Conservation (phyloP, 2,888 invertebrate species). For the Ormia ochracea region DNA sequence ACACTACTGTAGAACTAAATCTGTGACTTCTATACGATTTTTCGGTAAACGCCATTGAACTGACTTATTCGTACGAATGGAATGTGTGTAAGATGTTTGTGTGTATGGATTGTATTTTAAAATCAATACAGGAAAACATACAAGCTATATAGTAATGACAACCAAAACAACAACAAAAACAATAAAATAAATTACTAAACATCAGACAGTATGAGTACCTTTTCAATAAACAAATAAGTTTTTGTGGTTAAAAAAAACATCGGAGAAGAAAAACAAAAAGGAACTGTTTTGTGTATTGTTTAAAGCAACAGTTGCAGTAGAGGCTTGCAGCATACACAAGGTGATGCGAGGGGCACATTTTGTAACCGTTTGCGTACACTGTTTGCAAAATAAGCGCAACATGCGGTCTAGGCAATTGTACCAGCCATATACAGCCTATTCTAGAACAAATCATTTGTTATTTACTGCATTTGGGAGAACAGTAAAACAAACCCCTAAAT, state of each 20-base stretch:
- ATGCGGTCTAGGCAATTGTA: conserved; percentile 60
- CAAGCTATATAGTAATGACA: neutral
- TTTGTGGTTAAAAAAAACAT: conserved; percentile 59
- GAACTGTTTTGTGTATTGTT: conserved; percentile 37
- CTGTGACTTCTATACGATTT: conserved; percentile 42
- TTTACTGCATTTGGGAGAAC: conserved; percentile 21
- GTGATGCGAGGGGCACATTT: conserved; percentile 38
- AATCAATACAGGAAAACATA: conserved; percentile 15
- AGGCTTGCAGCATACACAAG: conserved; percentile 1
- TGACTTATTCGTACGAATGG: conserved; percentile 5
- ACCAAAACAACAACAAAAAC: conserved; percentile 9
- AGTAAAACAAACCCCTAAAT: conserved; percentile 21
- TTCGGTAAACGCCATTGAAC: too few relatives aligned
- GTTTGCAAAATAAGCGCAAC: conserved; percentile 64
- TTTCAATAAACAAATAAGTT: conserved; percentile 63
- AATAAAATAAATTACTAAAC: conserved; percentile 54
- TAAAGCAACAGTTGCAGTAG: conserved; percentile 34
- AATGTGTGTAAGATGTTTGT: conserved; percentile 27
- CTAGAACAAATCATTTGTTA: neutral
- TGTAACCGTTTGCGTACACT: conserved; percentile 28
- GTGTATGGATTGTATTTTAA: neutral
- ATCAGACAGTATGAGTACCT: conserved; percentile 60
- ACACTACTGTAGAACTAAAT: neutral
- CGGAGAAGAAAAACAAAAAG: neutral
- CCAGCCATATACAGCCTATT: conserved; percentile 28